Conservation (phyloP, 1,140 invertebrate genomes). For the Arion vulgaris region DNA sequence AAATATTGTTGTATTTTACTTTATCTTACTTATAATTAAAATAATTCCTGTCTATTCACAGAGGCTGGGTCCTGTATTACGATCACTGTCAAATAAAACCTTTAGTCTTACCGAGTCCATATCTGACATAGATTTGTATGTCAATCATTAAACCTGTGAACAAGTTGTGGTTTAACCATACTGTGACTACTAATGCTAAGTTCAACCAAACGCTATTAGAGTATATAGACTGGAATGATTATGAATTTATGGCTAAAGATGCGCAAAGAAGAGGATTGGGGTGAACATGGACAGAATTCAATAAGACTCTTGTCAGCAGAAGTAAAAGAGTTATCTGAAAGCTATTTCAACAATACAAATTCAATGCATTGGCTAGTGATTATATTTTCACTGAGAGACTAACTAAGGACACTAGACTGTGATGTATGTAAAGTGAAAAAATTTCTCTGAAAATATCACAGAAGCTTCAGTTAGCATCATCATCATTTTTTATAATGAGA, state of each 20-base stretch:
- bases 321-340: neutral
- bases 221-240: neutral
- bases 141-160: too few relatives aligned
- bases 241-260: neutral
- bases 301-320: neutral
- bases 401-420: neutral
- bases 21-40: too few relatives aligned
- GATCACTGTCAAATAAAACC: too few relatives aligned
- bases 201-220: too few relatives aligned
- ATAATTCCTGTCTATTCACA: too few relatives aligned
- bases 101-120: too few relatives aligned
- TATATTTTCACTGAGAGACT: neutral
- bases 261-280: neutral
- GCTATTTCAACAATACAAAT: neutral
- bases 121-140: too few relatives aligned
- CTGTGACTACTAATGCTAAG: too few relatives aligned
- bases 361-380: neutral
- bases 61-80: too few relatives aligned
- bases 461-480: neutral
- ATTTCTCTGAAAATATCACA: neutral
- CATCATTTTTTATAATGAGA: neutral
- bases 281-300: neutral
- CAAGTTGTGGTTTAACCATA: too few relatives aligned
- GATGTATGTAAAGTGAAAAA: neutral
- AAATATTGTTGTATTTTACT: too few relatives aligned